Evolutionary conservation across 2,797 vertebrate species (phyloP).

Genomic region (Neostethus bicornis): DNA sequence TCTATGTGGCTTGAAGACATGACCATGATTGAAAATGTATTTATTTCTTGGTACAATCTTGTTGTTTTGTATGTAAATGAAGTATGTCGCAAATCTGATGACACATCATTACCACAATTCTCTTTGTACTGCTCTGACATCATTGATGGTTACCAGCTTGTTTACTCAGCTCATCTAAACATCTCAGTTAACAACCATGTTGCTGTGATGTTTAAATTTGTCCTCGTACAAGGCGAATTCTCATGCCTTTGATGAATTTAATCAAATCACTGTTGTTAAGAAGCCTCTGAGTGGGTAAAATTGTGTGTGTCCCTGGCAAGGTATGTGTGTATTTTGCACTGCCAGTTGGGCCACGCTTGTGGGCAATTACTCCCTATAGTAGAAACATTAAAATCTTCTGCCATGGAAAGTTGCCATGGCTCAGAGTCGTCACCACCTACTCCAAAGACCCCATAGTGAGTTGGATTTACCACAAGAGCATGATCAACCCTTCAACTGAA

Average conservation of each 20-base stretch:
- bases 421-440: conserved; percentile 44
- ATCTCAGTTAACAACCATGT: conserved; percentile 62
- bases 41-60: conserved; percentile 27
- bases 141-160: conserved; percentile 57
- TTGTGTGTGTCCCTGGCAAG: conserved; percentile 18
- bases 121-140: conserved; percentile 49
- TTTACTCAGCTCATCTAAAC: conserved; percentile 70
- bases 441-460: conserved; percentile 54
- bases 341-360: conserved; percentile 56
- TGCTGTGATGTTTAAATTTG: conserved; percentile 67
- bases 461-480: conserved; percentile 56
- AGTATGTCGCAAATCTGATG: conserved; percentile 19
- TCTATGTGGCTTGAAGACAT: conserved; percentile 42
- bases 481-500: conserved; percentile 45
- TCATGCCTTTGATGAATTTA: conserved; percentile 69
- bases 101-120: conserved; percentile 44
- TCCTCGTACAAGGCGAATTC: conserved; percentile 71
- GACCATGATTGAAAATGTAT: conserved; percentile 34
- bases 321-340: conserved; percentile 35
- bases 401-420: conserved; percentile 63
- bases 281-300: conserved; percentile 38
- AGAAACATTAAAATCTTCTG: conserved; percentile 62
- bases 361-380: conserved; percentile 65
- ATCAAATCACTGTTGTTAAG: conserved; percentile 69
- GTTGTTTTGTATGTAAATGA: conserved; percentile 32